Percentiles rank a stretch among this genome's conserved stretches.
Conservation (phyloP, 2,113 vertebrate genomes). For the Drymodes brunneopygia region DNA sequence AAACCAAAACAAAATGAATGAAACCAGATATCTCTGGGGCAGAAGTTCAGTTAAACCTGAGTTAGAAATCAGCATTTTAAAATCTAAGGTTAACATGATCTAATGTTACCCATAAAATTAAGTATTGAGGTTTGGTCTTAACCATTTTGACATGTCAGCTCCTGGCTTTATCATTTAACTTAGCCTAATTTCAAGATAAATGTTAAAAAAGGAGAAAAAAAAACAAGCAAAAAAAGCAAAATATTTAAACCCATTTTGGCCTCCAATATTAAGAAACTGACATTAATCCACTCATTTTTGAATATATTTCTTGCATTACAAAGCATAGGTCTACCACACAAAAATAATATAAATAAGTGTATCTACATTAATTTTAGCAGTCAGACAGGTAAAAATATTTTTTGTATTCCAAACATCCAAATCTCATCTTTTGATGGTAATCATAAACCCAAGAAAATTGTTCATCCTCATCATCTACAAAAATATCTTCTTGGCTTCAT, state of each 20-base stretch:
- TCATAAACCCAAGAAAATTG: not conserved
- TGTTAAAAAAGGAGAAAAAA: not conserved
- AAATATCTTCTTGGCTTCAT: not conserved
- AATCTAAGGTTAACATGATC: not conserved
- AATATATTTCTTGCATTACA: not conserved
- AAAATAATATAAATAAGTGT: not conserved
- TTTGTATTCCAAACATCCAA: not conserved
- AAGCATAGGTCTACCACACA: not conserved
- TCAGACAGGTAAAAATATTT: not conserved
- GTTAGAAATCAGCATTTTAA: not conserved
- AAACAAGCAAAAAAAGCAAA: accelerated
- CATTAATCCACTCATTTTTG: not conserved
- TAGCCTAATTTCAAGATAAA: not conserved
- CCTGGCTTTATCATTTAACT: not conserved
- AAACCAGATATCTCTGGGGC: not conserved
- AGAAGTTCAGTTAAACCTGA: not conserved
- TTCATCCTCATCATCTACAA: not conserved
- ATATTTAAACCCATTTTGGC: not conserved
- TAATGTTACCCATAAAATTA: not conserved
- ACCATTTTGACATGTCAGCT: not conserved
- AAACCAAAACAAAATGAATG: not conserved
- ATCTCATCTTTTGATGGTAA: not conserved
- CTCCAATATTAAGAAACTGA: not conserved
- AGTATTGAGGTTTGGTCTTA: not conserved
- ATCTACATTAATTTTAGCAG: not conserved